A percentile compares a stretch with the other conserved stretches of the same genome.
Conservation (phyloP, 2,888 invertebrate genomes). For the Busseola fusca region DNA sequence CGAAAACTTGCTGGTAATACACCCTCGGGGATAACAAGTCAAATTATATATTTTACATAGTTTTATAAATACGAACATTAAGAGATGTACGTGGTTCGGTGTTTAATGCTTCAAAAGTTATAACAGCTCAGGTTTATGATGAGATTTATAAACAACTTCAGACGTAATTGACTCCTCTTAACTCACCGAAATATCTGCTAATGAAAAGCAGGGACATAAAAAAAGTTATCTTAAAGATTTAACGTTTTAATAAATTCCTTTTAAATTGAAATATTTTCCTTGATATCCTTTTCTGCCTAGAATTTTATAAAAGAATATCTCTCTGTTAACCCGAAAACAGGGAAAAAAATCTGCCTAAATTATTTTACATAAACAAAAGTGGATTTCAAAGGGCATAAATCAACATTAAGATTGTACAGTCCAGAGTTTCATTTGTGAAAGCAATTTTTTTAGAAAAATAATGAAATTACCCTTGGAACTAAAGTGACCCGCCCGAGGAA, state of each 20-base stretch:
- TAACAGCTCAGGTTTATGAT: constrained; percentile 41
- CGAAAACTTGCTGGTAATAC: constrained; percentile 74
- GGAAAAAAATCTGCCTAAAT: constrained; percentile 66
- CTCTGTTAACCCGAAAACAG: constrained; percentile 60
- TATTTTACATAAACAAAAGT: constrained; percentile 72
- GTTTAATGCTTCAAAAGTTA: constrained; percentile 41
- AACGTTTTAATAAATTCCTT: constrained; percentile 48
- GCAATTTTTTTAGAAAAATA: constrained; percentile 81
- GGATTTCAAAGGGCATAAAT: constrained; percentile 77
- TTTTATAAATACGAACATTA: constrained; percentile 53
- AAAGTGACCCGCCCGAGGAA: constrained; percentile 85
- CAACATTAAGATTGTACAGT: constrained; percentile 77
- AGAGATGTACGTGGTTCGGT: constrained; percentile 42
- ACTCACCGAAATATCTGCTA: constrained; percentile 33
- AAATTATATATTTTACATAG: constrained; percentile 59
- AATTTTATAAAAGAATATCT: constrained; percentile 52
- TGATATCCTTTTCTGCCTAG: constrained; percentile 42
- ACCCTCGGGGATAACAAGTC: constrained; percentile 59
- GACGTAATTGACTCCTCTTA: constrained; percentile 32
- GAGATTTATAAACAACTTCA: constrained; percentile 42
- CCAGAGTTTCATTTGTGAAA: constrained; percentile 79
- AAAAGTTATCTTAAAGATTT: constrained; percentile 46
- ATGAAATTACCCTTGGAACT: constrained; percentile 86
- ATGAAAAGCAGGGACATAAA: constrained; percentile 38
- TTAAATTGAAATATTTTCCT: constrained; percentile 48